Evolutionary conservation across 1,140 invertebrate species (phyloP), one percentile per base, ranked within the genome.

Genomic region (Drosophila takahashii): DNA sequence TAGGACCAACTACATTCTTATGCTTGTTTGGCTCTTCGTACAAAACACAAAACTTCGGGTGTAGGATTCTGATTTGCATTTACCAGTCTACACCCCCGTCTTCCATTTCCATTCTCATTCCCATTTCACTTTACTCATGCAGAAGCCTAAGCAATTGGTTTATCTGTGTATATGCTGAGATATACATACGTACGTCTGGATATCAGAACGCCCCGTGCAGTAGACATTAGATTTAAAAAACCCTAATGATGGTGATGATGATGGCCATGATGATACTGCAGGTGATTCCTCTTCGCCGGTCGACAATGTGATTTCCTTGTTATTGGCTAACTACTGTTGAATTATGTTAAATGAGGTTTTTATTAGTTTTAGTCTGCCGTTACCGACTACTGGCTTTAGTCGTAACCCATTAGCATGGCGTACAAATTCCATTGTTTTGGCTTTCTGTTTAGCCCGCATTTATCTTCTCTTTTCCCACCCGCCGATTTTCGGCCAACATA

Each of bases 351-450:
- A 15, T 77, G 15, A 74, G 66, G 72, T 80, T 85, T 64, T 69
- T 54, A 76, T 76, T 76, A 66, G 60, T 70, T 39, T 44, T 26
- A 9, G 16, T 39, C 26, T 39, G 10, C 27, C 11, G 3, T 42
- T 57, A 3, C 29, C 39, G 22, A 22, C 22, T 22, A 22, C 22
- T 22, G 22, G 18, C 37, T 50, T 50, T 60, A 60, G 27, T 26
- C 16, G 36, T 9, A 41, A n/a, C 16, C 47, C 37, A 60, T 44
- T 42, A 52, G 32, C 27, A n/a, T 16, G 54, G 34, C 54, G 47
- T 50, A 77, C 52, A 53, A 62, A 73, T 77, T 85, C 51, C 81
- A 74, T 86, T 85, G 81, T 86, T 81, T 81, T 61, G 77, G 56
- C 56, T 56, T 36, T 47, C 11, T 64, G 76, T 67, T 77, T 57